These are phyloP conservation scores for Eulemur macaco DNA, from an alignment of 2,113 vertebrate genomes.

Conservation along the genomic window DNA sequence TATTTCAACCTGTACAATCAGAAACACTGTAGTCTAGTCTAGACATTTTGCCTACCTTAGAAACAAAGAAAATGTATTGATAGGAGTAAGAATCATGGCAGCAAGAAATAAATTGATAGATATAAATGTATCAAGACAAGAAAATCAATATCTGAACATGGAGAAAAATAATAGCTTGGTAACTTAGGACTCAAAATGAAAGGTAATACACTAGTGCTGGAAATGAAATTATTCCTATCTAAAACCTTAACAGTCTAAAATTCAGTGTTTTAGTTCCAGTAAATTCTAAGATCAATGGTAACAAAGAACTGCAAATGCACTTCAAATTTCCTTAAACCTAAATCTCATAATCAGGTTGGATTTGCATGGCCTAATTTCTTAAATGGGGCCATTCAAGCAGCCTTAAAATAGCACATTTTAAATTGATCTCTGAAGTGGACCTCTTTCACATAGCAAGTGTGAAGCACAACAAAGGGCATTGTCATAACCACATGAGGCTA, in stretches of 20 bases:
- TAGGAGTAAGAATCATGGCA: background rate
- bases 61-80: background rate
- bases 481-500: background rate
- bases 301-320: slow-evolving; percentile 15
- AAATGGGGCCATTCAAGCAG: slow-evolving; percentile 29
- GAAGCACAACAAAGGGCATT: background rate
- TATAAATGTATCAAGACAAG: background rate
- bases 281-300: background rate
- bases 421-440: slow-evolving; percentile 17
- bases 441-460: background rate
- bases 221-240: background rate
- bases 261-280: background rate
- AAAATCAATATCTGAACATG: background rate
- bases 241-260: slow-evolving; percentile 19
- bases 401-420: slow-evolving; percentile 51
- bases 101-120: background rate
- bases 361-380: slow-evolving; percentile 65
- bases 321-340: slow-evolving; percentile 43
- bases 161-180: background rate
- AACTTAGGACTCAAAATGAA: background rate
- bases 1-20: background rate
- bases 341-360: slow-evolving; percentile 55
- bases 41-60: background rate
- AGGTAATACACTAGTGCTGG: background rate
- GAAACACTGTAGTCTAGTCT: background rate